Evolutionary conservation across 2,113 vertebrate species (phyloP), one percentile per base, ranked within the genome.

Genomic region (Pristiophorus japonicus): DNA sequence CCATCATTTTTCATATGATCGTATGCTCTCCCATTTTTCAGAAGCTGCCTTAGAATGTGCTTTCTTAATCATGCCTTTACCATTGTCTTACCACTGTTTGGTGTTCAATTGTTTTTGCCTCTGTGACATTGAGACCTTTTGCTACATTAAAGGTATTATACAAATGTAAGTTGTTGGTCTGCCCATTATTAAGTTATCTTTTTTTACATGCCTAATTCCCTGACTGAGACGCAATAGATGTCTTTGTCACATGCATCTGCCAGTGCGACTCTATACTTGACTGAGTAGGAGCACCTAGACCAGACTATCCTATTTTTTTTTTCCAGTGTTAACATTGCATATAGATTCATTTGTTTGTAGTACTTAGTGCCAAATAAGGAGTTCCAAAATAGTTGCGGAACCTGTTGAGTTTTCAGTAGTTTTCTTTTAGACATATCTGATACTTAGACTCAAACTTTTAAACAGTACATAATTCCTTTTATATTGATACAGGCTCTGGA

Each of bases 401-500:
- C 18, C 34, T 38, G 5, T 92, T 63, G 62, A 22, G n/a, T 63
- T 92, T 92, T 63, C 34, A 62, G 20, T 92, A 14, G 12, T 62
- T 90, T 90, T 92, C 34, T 92, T 92, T 65, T 38, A 42, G 10
- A 81, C 10, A 42, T 78, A 95, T 38, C 22, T 51, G 51, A 47
- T 88, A 24, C 51, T 93, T 90, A 45, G 20, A 47, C 85, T 95
- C 18, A 84, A 55, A 84, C 62, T 66, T n/a, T n/a, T n/a, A n/a
- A n/a, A n/a, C n/a, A n/a, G n/a, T n/a, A n/a, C n/a, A n/a, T n/a
- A n/a, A n/a, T n/a, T n/a, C n/a, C n/a, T n/a, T n/a, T 66, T 6
- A 30, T 92, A 3, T 96, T 97, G 75, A 59, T 96, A 96, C 95
- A 98, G 99, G 98, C 99, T 96, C 97, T 99, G 96, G 99, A 99